Evolutionary conservation across 2,888 invertebrate genomes (phyloP), one percentile per base, ranked within the genome.

Genomic region (Synanthedon vespiformis): DNA sequence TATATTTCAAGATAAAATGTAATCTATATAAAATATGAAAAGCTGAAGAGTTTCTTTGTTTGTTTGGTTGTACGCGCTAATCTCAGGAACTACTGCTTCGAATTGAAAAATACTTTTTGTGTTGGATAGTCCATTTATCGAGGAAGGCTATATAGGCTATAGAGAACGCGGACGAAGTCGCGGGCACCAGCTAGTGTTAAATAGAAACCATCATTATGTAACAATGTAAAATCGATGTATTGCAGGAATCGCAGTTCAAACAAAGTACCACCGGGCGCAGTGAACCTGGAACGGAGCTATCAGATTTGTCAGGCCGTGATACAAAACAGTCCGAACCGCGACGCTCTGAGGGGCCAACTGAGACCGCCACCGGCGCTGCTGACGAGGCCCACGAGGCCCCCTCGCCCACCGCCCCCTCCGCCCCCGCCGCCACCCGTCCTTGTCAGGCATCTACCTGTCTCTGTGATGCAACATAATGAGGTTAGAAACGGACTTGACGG

Each of bases 231-330:
- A 16, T 16, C 16, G 16, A 16, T 16, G 16, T 44, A 44, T 44
- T 14, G 52, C 67, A 84, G 90, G 53, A 89, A 86, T 62, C 85
- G 90, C 50, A 89, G 89, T 60, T 89, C 90, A 6, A 93, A 92
- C 66, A 93, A 93, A 74, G 92, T 95, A 56, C 95, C 96, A 0
- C 96, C 95, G 0, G 96, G 96, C 1, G 95, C 95, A 4, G 95
- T 97, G 40, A 97, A 98, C 81, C 84, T 97, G 53, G 97, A 97
- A 74, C 90, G 98, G 54, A 97, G 97, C 73, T 96, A 97, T 79
- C 97, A 97, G 84, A 98, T 98, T 65, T 95, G 95, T 68, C 94
- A 94, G 78, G 94, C 94, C 48, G 94, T 94, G n/a, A 95, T 98
- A 59, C 96, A 96, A 81, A 96, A 95, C 77, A 97, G 96, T 71